A percentile compares a stretch with the other conserved stretches of the same genome.
Conservation (phyloP, 2,113 vertebrate species). For the Alethe diademata region DNA sequence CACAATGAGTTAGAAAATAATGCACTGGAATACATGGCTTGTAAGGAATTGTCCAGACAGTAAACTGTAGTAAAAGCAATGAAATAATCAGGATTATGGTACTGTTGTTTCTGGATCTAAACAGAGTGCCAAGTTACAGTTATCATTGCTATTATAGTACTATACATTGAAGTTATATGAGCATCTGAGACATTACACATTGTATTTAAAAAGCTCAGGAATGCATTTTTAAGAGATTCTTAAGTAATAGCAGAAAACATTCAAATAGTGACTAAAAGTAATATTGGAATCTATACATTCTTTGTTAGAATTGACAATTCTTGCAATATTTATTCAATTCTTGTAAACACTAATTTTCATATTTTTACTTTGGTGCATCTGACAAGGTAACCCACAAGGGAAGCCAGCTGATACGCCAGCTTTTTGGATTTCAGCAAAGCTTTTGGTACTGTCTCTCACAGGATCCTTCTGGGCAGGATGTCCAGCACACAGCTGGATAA, state of each 20-base stretch:
- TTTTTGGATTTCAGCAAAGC: not conserved
- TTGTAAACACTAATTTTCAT: not conserved
- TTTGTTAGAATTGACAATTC: not conserved
- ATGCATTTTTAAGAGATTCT: not conserved
- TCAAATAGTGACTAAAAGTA: not conserved
- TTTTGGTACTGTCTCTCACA: not conserved
- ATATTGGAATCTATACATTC: not conserved
- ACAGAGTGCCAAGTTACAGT: not conserved
- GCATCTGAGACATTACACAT: not conserved
- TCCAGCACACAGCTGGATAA: not conserved
- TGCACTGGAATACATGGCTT: not conserved
- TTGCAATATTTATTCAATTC: not conserved
- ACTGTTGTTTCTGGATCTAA: not conserved
- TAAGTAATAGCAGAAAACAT: not conserved
- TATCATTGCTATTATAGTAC: not conserved
- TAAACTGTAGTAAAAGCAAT: not conserved
- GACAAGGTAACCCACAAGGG: not conserved
- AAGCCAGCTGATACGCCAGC: accelerated
- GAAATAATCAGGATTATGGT: not conserved
- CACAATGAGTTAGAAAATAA: not conserved
- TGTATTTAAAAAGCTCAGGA: not conserved
- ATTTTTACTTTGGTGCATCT: not conserved
- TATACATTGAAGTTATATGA: not conserved
- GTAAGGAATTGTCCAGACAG: not conserved
- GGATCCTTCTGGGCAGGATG: not conserved